Evolutionary conservation across 2,113 vertebrate species (phyloP).

Genomic region (Parotia lawesii): DNA sequence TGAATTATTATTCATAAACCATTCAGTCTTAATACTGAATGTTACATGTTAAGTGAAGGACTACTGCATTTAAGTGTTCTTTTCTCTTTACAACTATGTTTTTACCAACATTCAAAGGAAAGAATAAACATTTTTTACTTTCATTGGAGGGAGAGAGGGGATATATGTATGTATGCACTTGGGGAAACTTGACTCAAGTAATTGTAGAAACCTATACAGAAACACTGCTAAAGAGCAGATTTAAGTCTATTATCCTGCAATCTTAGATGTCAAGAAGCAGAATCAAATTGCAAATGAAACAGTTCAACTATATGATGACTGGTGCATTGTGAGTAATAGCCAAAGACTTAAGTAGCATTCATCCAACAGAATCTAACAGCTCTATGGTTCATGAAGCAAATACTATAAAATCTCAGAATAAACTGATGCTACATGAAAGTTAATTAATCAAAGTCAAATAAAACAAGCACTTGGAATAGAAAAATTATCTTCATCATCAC

Average conservation of each 20-base stretch:
- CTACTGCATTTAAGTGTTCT: neutral
- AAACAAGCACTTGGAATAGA: neutral
- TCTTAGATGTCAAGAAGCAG: neutral
- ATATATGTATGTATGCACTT: neutral
- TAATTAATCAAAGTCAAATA: neutral
- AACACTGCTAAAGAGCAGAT: neutral
- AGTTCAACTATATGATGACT: neutral
- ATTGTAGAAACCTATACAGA: neutral
- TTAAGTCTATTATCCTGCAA: neutral
- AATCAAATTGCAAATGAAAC: neutral
- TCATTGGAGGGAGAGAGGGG: neutral
- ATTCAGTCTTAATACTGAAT: neutral
- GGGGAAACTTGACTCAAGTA: neutral
- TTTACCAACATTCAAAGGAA: neutral
- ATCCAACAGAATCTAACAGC: neutral
- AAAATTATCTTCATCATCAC: neutral
- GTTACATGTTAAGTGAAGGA: neutral
- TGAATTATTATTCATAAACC: neutral
- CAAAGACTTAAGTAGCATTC: neutral
- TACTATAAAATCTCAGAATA: neutral
- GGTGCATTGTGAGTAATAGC: neutral
- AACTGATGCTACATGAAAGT: neutral
- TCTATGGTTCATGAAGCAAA: neutral
- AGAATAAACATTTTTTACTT: neutral
- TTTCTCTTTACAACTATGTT: neutral